Evolutionary conservation across 2,888 invertebrate genomes (phyloP), one percentile per base, ranked within the genome.

Genomic region (Mycalesis mineus): DNA sequence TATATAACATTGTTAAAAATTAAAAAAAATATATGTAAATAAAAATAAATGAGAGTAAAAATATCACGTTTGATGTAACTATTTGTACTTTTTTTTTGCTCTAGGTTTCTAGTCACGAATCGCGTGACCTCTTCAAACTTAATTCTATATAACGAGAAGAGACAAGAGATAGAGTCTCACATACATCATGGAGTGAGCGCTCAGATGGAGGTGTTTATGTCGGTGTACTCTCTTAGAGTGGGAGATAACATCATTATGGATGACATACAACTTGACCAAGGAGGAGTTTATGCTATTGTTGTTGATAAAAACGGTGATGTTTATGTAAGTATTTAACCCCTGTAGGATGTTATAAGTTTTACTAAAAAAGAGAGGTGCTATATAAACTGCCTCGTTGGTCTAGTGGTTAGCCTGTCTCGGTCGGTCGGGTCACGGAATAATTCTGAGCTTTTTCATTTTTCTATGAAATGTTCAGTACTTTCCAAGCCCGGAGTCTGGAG

Each of bases 271-370:
- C 60, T 84, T 64, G 70, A 74, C 9, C 78, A 74, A 48, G 83
- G 84, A 0, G 84, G 83, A 0, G 82, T 84, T 0, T 84, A 83
- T 28, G 68, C 76, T 0, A 61, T 83, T 22, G 36, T 83, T 9
- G 60, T 82, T 11, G 74, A 74, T 36, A 65, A 65, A 40, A 62
- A 62, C 29, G 67, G 62, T 2, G 62, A 64, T 33, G 58, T 59
- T 49, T 72, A 73, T 61, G 80, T 81, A 53, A 75, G 78, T 77
- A 47, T n/a, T n/a, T n/a, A n/a, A n/a, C n/a, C n/a, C n/a, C n/a
- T n/a, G n/a, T n/a, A n/a, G n/a, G n/a, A n/a, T n/a, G n/a, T n/a
- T n/a, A n/a, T n/a, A n/a, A n/a, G n/a, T n/a, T n/a, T n/a, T n/a
- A n/a, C n/a, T n/a, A n/a, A n/a, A n/a, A n/a, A n/a, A n/a, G n/a